Conservation (phyloP, 53 echinoderm and acorn worm species). For the Echinarachnius parma region DNA sequence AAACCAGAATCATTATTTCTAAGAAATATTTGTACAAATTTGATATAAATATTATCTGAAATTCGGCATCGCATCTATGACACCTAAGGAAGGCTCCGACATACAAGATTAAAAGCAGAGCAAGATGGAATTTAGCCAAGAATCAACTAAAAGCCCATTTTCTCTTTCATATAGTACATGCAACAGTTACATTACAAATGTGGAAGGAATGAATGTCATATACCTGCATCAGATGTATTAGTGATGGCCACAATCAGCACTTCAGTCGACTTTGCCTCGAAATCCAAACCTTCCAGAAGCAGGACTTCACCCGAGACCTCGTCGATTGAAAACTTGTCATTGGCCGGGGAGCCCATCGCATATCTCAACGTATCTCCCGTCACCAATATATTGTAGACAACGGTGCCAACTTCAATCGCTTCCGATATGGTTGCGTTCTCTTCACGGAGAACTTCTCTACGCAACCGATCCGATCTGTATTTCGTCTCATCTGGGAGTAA, state of each 20-base stretch:
- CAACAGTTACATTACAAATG: too few relatives aligned
- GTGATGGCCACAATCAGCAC: constrained; percentile 57
- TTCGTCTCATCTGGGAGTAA: too few relatives aligned
- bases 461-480: constrained; percentile 42
- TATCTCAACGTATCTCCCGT: constrained; percentile 35
- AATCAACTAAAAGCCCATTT: too few relatives aligned
- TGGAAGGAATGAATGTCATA: too few relatives aligned
- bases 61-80: too few relatives aligned
- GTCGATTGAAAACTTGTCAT: constrained; percentile 65
- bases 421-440: constrained; percentile 44
- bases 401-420: constrained; percentile 15
- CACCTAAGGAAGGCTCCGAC: too few relatives aligned
- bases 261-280: constrained; percentile 55
- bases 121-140: too few relatives aligned
- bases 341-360: constrained; percentile 37
- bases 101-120: too few relatives aligned
- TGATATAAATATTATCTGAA: too few relatives aligned
- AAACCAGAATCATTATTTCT: too few relatives aligned
- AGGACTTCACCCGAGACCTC: constrained; percentile 63
- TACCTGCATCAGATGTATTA: constrained; percentile 63
- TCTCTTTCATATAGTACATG: too few relatives aligned
- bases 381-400: constrained; percentile 44
- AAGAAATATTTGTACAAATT: too few relatives aligned
- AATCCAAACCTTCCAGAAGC: constrained; percentile 45
- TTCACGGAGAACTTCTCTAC: constrained; percentile 52